Percentiles rank a stretch among this genome's conserved stretches.
Conservation (phyloP, 2,113 vertebrate genomes). For the Ia io region DNA sequence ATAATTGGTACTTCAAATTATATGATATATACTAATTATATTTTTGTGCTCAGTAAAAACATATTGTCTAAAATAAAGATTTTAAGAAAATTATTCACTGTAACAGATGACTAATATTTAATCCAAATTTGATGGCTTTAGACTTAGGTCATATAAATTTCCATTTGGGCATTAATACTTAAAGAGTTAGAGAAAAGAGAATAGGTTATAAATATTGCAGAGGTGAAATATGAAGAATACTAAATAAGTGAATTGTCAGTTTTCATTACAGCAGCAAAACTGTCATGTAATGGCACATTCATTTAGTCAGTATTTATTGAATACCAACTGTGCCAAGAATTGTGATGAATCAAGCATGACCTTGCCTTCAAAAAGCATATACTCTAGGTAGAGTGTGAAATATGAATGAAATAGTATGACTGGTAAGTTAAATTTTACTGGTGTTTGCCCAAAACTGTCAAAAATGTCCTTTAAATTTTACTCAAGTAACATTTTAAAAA, state of each 20-base stretch:
- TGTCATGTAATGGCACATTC: slow-evolving; percentile 2
- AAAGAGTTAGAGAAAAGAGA: slow-evolving; percentile 54
- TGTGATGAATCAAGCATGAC: slow-evolving; percentile 9
- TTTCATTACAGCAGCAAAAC: slow-evolving; percentile 39
- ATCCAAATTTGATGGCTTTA: slow-evolving; percentile 55
- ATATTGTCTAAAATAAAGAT: slow-evolving; percentile 43
- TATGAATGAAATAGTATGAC: neutral
- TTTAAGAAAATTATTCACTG: slow-evolving; percentile 46
- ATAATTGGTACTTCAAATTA: slow-evolving; percentile 43
- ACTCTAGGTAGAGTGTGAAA: neutral
- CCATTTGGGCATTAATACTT: slow-evolving; percentile 60
- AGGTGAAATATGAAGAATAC: slow-evolving; percentile 34
- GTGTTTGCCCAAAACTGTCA: slow-evolving; percentile 20
- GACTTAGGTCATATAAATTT: slow-evolving; percentile 57
- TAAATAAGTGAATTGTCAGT: slow-evolving; percentile 50
- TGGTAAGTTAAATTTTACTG: neutral
- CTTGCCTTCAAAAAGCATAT: slow-evolving; percentile 3
- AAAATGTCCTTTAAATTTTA: slow-evolving; percentile 21
- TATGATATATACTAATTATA: neutral
- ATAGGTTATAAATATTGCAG: slow-evolving; percentile 61
- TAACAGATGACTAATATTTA: slow-evolving; percentile 48
- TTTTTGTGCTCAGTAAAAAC: slow-evolving; percentile 21
- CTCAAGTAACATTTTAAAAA: neutral
- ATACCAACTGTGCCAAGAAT: slow-evolving; percentile 3
- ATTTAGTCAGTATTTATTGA: slow-evolving; percentile 31